Evolutionary conservation across 2,888 invertebrate species (phyloP), one percentile per base, ranked within the genome.

Genomic region (Platynereis dumerilii): DNA sequence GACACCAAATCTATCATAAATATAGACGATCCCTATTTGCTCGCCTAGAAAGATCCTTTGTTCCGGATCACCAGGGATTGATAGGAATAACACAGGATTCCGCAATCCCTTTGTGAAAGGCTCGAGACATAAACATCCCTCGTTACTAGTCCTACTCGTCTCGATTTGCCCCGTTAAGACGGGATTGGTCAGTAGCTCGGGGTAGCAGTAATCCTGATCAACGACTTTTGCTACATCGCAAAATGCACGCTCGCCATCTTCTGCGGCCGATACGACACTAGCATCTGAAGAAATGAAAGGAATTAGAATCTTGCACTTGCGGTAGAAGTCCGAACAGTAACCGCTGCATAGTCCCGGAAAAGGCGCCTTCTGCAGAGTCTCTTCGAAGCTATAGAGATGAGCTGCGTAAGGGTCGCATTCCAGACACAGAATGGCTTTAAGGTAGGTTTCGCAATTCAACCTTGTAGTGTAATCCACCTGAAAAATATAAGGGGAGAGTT

Each of bases 351-450:
- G 69, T 28, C 79, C 80, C 1, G 82, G 82, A 54, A 81, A 76
- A 2, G 72, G 58, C 12, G 75, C 62, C 42, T 34, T 29, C 1
- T 75, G 71, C 24, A 53, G 52, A 27, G 67, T 63, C 10, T 69
- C 76, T 61, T 80, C 81, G 1, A 77, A 75, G 58, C 77, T 79
- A 67, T 74, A 80, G 12, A 81, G 73, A 65, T 81, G 80, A 7
- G 80, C 80, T 0, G 81, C 79, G 61, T 79, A 81, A 0, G 82
- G 82, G 0, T 80, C 80, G 65, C 82, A 82, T 27, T 73, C 71
- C 64, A 77, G 78, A 64, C 82, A 82, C 10, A 80, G 55, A 15
- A 82, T 58, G 20, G 76, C 74, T 58, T 71, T 67, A 0, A 76
- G 67, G 59, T 73, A 74, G 12, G 66, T 56, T 2, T 70, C 60